These are phyloP conservation scores for Microcebus tavaratra DNA, from an alignment of 2,113 vertebrate genomes.

Conservation along the genomic window DNA sequence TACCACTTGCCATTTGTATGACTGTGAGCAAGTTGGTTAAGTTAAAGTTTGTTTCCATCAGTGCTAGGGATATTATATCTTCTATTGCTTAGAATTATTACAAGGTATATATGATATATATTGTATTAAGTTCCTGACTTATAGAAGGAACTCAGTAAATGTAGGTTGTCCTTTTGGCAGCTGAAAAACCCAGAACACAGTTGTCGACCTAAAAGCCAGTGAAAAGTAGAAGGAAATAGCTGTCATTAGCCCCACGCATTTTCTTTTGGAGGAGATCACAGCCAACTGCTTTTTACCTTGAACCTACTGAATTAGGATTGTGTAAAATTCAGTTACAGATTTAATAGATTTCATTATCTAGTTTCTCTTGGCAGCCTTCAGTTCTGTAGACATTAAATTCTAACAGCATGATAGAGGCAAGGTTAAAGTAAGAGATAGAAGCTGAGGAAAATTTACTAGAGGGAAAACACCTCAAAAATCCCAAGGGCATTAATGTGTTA, in stretches of 20 bases:
- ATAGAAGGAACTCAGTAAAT: conserved; percentile 36
- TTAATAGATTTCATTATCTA: conserved; percentile 63
- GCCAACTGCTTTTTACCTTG: conserved; percentile 57
- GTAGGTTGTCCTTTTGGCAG: background rate
- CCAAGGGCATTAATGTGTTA: background rate
- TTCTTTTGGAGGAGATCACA: conserved; percentile 31
- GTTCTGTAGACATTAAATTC: conserved; percentile 22
- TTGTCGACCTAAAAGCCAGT: conserved; percentile 10
- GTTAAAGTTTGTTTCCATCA: background rate
- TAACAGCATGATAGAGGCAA: background rate
- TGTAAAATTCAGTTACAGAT: conserved; percentile 63
- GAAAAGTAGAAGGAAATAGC: conserved; percentile 10
- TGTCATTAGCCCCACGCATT: conserved; percentile 27
- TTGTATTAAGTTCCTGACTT: conserved; percentile 5
- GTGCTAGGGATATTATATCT: background rate
- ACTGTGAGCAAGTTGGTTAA: background rate
- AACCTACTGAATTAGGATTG: conserved; percentile 59
- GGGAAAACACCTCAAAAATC: conserved; percentile 15
- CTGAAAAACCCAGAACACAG: background rate
- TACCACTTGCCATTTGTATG: background rate
- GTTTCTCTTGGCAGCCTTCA: conserved; percentile 58
- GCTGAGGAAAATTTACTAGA: conserved; percentile 38
- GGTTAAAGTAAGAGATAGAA: conserved; percentile 39
- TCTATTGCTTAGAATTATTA: conserved; percentile 8
- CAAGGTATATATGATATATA: background rate